phyloP scores from a whole-genome alignment of 2,113 vertebrate genomes.

The Globicephala melas region DNA sequence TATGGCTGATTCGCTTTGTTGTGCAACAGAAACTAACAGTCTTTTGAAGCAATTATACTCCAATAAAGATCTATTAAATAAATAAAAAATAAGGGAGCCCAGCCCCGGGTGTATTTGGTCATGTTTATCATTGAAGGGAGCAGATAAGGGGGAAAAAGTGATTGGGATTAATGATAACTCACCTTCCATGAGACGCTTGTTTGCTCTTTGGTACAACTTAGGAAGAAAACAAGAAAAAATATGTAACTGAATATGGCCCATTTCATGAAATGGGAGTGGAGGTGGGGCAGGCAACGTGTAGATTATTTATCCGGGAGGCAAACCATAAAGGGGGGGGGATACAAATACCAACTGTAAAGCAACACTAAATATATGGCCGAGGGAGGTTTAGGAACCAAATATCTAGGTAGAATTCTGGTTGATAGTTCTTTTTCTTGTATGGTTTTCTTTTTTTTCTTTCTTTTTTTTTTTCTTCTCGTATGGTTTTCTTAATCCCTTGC shows the following conservation, averaged over 20 bases:
- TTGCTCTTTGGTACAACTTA: background rate
- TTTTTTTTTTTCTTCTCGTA: too few relatives aligned
- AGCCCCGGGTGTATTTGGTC: background rate
- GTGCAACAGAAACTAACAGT: too few relatives aligned
- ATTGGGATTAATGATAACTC: background rate
- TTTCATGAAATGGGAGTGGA: background rate
- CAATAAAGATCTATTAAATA: too few relatives aligned
- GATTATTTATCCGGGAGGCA: background rate
- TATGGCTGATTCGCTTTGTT: too few relatives aligned
- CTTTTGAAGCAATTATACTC: too few relatives aligned
- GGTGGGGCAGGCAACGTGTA: background rate
- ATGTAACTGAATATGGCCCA: background rate
- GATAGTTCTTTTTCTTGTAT: too few relatives aligned
- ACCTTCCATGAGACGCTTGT: background rate
- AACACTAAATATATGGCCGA: too few relatives aligned
- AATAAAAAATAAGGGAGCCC: too few relatives aligned
- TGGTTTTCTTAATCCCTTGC: too few relatives aligned
- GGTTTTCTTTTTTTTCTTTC: too few relatives aligned
- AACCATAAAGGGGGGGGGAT: background rate
- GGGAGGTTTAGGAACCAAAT: too few relatives aligned
- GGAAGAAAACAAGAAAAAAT: background rate
- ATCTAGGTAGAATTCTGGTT: too few relatives aligned
- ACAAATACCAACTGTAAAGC: background rate
- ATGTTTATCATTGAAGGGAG: background rate
- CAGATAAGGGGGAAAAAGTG: background rate